A percentile compares a stretch with the other conserved stretches of the same genome.
These are phyloP conservation scores for Pachycephus smyrnensis DNA, from an alignment of 2,888 invertebrate species.

Conservation along the genomic window DNA sequence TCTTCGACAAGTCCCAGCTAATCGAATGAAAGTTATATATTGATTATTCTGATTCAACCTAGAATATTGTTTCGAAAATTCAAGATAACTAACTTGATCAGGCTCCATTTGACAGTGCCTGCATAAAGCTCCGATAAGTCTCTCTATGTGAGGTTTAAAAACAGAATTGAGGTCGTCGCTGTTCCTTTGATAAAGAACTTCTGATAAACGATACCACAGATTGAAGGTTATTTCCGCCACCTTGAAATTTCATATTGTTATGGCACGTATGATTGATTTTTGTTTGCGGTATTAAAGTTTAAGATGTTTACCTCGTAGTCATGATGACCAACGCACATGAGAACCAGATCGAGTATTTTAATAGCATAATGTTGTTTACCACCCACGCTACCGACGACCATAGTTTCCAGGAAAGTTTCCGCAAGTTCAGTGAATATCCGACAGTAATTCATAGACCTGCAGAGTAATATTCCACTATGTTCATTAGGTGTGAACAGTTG, in stretches of 20 bases:
- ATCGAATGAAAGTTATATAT: background rate
- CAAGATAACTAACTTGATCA: constrained; percentile 76
- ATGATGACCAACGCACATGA: constrained; percentile 95
- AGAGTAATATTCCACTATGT: constrained; percentile 26
- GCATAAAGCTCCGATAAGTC: constrained; percentile 89
- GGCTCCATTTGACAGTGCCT: constrained; percentile 96
- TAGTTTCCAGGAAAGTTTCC: constrained; percentile 89
- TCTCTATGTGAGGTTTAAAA: constrained; percentile 91
- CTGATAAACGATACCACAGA: constrained; percentile 96
- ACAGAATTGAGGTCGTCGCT: constrained; percentile 82
- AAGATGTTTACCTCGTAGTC: constrained; percentile 88
- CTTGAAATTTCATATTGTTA: constrained; percentile 56
- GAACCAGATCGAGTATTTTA: constrained; percentile 87
- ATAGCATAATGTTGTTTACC: constrained; percentile 81
- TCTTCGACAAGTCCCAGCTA: constrained; percentile 62
- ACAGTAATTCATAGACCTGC: constrained; percentile 88
- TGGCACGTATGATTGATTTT: background rate
- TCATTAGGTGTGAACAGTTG: constrained; percentile 8
- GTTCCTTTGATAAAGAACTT: constrained; percentile 91
- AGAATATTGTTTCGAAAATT: background rate
- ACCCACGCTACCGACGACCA: constrained; percentile 75
- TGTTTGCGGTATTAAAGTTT: constrained; percentile 6
- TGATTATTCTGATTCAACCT: background rate
- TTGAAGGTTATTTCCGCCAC: constrained; percentile 91
- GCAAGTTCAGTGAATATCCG: constrained; percentile 95